phyloP scores from a whole-genome alignment of 2,888 invertebrate genomes.

The Galerucella pusilla region DNA sequence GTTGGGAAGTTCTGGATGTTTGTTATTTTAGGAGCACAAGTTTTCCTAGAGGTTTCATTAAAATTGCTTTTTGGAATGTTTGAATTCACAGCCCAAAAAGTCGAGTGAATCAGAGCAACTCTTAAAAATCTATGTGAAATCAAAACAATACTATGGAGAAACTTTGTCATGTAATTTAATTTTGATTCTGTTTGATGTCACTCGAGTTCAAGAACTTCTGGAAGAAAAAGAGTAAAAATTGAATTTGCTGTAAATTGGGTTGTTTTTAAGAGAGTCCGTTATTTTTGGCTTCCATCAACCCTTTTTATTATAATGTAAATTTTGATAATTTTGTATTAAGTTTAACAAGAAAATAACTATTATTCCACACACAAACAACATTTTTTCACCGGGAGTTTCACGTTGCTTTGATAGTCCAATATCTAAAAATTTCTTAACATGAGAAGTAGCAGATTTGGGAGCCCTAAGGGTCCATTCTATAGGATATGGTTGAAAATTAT shows the following conservation, averaged over 20 bases:
- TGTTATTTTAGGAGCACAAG: constrained; percentile 2
- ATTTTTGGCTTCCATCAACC: no score
- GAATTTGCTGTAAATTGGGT: background rate
- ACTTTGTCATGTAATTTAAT: background rate
- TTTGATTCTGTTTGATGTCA: background rate
- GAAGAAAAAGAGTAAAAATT: background rate
- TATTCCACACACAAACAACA: no score
- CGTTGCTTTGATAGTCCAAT: no score
- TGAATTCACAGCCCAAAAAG: background rate
- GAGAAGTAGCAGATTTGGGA: no score
- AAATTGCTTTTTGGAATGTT: constrained; percentile 2
- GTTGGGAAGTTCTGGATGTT: background rate
- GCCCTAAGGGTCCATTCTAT: no score
- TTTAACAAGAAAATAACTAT: no score
- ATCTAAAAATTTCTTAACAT: no score
- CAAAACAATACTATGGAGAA: background rate
- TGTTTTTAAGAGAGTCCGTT: no score
- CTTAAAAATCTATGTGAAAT: background rate
- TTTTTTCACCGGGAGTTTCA: no score
- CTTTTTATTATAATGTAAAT: no score
- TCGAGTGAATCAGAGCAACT: background rate
- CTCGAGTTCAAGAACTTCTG: background rate
- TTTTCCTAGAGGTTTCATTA: background rate
- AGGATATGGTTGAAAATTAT: no score
- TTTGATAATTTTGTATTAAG: no score